Evolutionary conservation across 2,888 invertebrate genomes (phyloP).

Genomic region (Ophraella communa): DNA sequence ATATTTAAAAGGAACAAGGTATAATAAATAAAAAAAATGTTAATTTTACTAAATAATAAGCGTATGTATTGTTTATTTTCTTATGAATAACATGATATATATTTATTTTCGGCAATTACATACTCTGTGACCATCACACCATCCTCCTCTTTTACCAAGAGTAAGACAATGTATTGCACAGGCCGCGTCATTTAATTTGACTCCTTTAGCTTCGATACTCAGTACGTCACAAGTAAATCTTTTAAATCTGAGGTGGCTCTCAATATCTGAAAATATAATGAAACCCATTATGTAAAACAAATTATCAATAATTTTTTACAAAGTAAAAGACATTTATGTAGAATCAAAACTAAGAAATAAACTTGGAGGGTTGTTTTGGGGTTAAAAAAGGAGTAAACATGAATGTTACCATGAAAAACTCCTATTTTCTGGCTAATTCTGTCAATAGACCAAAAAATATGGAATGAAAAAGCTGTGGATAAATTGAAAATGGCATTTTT

Average conservation of each 20-base stretch:
- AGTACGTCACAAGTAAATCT: slow-evolving; percentile 60
- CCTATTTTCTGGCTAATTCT: no score
- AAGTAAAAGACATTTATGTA: no score
- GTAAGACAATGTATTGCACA: slow-evolving; percentile 59
- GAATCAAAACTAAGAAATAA: no score
- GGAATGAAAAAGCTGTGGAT: no score
- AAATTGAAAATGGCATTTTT: no score
- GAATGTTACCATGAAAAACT: no score
- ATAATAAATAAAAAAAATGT: not conserved
- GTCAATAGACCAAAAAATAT: no score
- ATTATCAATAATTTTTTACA: no score
- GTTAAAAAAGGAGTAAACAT: no score
- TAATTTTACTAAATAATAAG: not conserved
- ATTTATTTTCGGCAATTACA: slow-evolving; percentile 53
- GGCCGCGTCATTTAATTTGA: slow-evolving; percentile 56
- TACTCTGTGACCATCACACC: slow-evolving; percentile 54
- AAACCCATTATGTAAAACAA: not conserved
- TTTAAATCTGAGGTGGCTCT: slow-evolving; percentile 49
- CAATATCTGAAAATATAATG: not conserved
- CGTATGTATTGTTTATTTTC: not conserved
- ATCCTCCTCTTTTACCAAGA: slow-evolving; percentile 54
- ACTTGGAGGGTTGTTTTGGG: no score
- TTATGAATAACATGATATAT: not conserved
- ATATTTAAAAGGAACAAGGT: no score
- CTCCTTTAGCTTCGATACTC: slow-evolving; percentile 44